These are phyloP conservation scores for Arizona elegans DNA, from an alignment of 2,113 vertebrate genomes.

Conservation along the genomic window DNA sequence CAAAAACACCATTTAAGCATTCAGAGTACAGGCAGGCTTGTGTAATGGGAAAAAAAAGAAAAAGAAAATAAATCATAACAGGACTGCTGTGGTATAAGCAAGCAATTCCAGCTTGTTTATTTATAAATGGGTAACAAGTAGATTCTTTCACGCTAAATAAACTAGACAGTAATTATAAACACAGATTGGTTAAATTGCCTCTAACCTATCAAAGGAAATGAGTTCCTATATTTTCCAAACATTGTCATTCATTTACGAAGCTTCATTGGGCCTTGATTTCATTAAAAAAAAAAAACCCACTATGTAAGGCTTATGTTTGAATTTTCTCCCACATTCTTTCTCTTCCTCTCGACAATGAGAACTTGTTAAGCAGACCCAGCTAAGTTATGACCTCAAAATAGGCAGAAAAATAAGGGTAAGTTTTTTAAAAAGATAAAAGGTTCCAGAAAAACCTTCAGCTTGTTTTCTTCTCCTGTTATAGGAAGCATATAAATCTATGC, in stretches of 20 bases:
- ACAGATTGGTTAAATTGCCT: constrained; percentile 78
- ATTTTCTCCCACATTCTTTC: constrained; percentile 36
- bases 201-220: constrained; percentile 81
- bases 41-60: constrained; percentile 65
- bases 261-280: constrained; percentile 77
- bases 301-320: constrained; percentile 76
- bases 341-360: constrained; percentile 72
- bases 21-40: constrained; percentile 68
- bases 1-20: constrained; percentile 56
- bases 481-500: constrained; percentile 67
- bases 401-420: constrained; percentile 61
- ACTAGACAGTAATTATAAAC: constrained; percentile 83
- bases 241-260: constrained; percentile 84
- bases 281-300: constrained; percentile 64
- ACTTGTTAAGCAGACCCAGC: constrained; percentile 75
- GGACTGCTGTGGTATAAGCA: constrained; percentile 65
- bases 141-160: constrained; percentile 78
- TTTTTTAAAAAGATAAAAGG: constrained; percentile 61
- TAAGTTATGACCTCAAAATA: constrained; percentile 72
- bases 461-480: constrained; percentile 71
- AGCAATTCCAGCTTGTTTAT: constrained; percentile 76
- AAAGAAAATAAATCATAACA: constrained; percentile 74
- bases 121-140: constrained; percentile 78
- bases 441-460: constrained; percentile 38
- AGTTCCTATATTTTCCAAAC: constrained; percentile 81